Base-by-base conservation (phyloP, 1,140 invertebrate genomes). In the Tetraneura akinire region DNA sequence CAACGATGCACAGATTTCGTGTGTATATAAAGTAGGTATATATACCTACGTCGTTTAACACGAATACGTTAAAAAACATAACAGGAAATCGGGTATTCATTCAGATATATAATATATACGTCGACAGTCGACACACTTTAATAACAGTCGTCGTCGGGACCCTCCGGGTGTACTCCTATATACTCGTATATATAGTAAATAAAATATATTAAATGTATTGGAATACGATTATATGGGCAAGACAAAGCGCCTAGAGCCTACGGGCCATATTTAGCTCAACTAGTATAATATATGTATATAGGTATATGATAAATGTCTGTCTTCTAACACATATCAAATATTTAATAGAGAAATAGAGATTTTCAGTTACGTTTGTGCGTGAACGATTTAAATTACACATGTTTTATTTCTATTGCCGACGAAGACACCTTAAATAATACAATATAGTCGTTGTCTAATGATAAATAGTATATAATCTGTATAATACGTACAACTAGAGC, bases 81-180 rank as follows among this genome's bases (percentile, higher is more conserved):
- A 23, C 11, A 45, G 64, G 64, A 68, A 68, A 68, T 21, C n/a
- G 9, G 37, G 21, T 45, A 68, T 16, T n/a, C n/a, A 45, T n/a
- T 68, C n/a, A n/a, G 13, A 23, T n/a, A 45, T n/a, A n/a, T n/a
- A n/a, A n/a, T n/a, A n/a, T n/a, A n/a, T 68, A 23, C n/a, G 13
- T 47, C n/a, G n/a, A n/a, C n/a, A n/a, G 42, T 68, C 21, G 66
- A 68, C 66, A 68, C 45, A 68, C 66, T 68, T 37, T 37, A 37
- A 37, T 37, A 37, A 37, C 8, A 47, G n/a, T 47, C 42, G 21
- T 23, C 6, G 42, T 68, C 66, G 13, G 21, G 13, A 68, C 66
- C 66, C 66, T 68, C 66, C 66, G n/a, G 66, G 66, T 68, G 16
- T n/a, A n/a, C n/a, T n/a, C n/a, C 42, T 21, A 26, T 68, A 47